Percentiles rank a stretch among this genome's conserved stretches.
Evolutionary conservation across 2,888 invertebrate species (phyloP).

Genomic region (Drosophila tripunctata): DNA sequence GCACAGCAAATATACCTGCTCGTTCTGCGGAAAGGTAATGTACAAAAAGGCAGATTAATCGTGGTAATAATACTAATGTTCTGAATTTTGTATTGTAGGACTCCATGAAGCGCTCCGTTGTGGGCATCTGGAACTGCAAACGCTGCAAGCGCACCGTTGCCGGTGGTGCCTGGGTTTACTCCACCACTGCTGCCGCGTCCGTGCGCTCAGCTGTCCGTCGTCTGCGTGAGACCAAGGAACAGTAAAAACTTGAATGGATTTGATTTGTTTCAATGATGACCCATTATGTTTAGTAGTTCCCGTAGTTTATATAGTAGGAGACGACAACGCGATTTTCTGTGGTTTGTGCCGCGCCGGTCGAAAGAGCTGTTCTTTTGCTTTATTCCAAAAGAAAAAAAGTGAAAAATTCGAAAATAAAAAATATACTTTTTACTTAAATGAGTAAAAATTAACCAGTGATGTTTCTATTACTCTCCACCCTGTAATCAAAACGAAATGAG

Average conservation of each 20-base stretch:
- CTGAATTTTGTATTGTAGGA: conserved; percentile 87
- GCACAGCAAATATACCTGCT: conserved; percentile 99
- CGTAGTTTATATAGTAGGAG: conserved; percentile 62
- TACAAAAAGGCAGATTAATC: too few species aligned
- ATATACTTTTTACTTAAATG: conserved; percentile 56
- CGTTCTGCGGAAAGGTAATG: conserved; percentile 99
- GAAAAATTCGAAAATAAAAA: conserved; percentile 44
- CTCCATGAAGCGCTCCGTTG: conserved; percentile 98
- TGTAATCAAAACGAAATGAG: too few species aligned
- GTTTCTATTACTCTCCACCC: conserved; percentile 28
- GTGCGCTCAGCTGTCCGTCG: conserved; percentile 98
- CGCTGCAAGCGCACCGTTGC: conserved; percentile 98
- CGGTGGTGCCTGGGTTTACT: conserved; percentile 99
- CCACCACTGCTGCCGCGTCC: conserved; percentile 98
- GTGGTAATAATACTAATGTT: neutral
- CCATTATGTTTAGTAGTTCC: conserved; percentile 62
- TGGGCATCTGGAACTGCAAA: conserved; percentile 99
- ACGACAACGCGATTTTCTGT: conserved; percentile 73
- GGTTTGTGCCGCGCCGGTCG: conserved; percentile 74
- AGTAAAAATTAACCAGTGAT: conserved; percentile 42
- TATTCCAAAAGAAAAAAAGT: conserved; percentile 40
- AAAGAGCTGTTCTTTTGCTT: conserved; percentile 55
- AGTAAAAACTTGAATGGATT: conserved; percentile 73
- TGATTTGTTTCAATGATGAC: conserved; percentile 41
- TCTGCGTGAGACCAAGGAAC: conserved; percentile 91